Evolutionary conservation across 2,888 invertebrate genomes (phyloP).

Genomic region (Ceraclea dissimilis): DNA sequence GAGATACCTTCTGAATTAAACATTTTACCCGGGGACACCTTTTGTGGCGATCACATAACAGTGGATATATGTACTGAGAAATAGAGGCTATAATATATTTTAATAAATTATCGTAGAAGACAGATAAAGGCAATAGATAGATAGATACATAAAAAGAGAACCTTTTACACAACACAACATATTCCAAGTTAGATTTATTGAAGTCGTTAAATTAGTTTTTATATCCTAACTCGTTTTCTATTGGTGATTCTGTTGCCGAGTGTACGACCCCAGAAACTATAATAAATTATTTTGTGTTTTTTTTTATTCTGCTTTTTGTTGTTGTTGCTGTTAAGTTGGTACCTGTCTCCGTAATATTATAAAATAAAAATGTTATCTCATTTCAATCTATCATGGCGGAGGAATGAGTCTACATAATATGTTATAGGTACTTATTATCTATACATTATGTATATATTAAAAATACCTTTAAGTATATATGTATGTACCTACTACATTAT

Average conservation of each 20-base stretch:
- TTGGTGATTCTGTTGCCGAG: not conserved
- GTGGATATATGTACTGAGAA: too few relatives aligned
- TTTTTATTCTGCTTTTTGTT: not conserved
- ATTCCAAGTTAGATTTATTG: not conserved
- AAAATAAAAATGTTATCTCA: not conserved
- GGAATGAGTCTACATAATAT: too few relatives aligned
- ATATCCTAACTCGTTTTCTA: not conserved
- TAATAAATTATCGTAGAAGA: not conserved
- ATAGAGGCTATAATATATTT: not conserved
- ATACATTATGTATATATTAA: too few relatives aligned
- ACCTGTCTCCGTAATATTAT: not conserved
- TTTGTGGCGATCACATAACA: too few relatives aligned
- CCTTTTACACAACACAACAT: not conserved
- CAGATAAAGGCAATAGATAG: not conserved
- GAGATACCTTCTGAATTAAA: too few relatives aligned
- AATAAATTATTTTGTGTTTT: not conserved
- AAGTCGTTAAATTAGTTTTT: not conserved
- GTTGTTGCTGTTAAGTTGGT: not conserved
- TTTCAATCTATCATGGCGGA: not conserved
- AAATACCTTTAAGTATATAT: too few relatives aligned
- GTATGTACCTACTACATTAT: too few relatives aligned
- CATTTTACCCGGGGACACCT: too few relatives aligned
- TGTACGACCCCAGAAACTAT: not conserved
- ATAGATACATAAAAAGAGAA: too few relatives aligned
- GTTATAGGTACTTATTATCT: too few relatives aligned